These are phyloP conservation scores for Ophioderma brevispina DNA, from an alignment of 35 echinoderm and acorn worm genomes.

Conservation along the genomic window DNA sequence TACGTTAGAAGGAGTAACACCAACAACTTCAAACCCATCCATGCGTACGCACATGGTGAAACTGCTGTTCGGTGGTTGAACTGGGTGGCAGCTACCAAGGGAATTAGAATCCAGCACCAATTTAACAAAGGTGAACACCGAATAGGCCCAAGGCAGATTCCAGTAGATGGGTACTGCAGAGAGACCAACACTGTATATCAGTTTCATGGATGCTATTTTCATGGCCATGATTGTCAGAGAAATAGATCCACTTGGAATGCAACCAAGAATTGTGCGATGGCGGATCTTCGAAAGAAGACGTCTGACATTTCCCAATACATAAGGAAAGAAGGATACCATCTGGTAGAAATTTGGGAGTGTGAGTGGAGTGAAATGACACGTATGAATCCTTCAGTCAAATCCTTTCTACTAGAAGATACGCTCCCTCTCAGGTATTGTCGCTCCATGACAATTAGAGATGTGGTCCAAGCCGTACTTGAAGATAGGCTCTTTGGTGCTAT, in stretches of 20 bases:
- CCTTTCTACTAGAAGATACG: not conserved
- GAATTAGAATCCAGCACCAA: constrained; percentile 1
- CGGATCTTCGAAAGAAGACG: constrained; percentile 12
- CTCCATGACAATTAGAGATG: not conserved
- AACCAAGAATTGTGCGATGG: not conserved
- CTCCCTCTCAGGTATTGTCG: not conserved
- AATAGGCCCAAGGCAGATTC: constrained; percentile 13
- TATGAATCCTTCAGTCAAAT: not conserved
- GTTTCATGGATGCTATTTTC: constrained; percentile 66
- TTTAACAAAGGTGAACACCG: constrained; percentile 22
- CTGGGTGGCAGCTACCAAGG: not conserved
- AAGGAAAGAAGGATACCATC: constrained; percentile 20
- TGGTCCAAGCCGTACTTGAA: not conserved
- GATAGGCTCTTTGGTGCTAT: constrained; percentile 6
- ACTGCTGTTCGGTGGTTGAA: constrained; percentile 18
- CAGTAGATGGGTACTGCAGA: constrained; percentile 44
- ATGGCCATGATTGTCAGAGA: constrained; percentile 26
- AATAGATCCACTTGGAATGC: constrained; percentile 15
- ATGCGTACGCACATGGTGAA: not conserved
- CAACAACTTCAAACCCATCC: not conserved
- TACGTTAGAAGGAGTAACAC: not conserved
- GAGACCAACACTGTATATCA: constrained; percentile 57
- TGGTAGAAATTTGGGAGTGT: constrained; percentile 53
- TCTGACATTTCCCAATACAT: constrained; percentile 38
- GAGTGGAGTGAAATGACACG: constrained; percentile 5